Evolutionary conservation across 2,888 invertebrate genomes (phyloP).

Genomic region (Lasioglossum figueresi): DNA sequence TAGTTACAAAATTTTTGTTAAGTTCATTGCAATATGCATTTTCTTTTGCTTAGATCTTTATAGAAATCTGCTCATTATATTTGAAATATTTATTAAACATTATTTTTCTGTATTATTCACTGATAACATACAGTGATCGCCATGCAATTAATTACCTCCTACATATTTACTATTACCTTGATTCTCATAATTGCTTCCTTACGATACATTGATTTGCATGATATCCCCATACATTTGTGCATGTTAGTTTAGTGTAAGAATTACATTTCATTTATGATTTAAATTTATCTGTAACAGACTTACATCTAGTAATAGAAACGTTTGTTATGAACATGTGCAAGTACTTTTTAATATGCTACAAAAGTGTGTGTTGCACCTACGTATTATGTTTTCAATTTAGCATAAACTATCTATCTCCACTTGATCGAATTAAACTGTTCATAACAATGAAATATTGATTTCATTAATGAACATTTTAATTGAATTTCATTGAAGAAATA

Average conservation of each 20-base stretch:
- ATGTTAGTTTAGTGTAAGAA: conserved; percentile 1
- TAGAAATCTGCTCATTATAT: conserved; percentile 37
- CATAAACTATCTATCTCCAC: conserved; percentile 65
- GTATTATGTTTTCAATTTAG: conserved; percentile 41
- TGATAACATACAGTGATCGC: not conserved
- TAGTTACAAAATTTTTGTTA: conserved; percentile 36
- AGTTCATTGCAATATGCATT: conserved; percentile 31
- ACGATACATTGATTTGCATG: conserved; percentile 31
- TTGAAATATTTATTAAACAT: conserved; percentile 8
- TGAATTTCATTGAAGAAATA: not conserved
- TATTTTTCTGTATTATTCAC: conserved; percentile 14
- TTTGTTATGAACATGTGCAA: conserved; percentile 14
- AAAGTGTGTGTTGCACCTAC: conserved; percentile 26
- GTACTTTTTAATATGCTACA: not conserved
- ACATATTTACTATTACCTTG: conserved; percentile 20
- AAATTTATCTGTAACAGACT: conserved; percentile 3
- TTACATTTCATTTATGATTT: not conserved
- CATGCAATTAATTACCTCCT: conserved; percentile 21
- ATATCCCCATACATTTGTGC: not conserved
- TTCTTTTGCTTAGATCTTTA: conserved; percentile 37
- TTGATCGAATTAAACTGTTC: conserved; percentile 15
- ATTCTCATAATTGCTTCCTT: conserved; percentile 12
- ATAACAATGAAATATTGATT: not conserved
- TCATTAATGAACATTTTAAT: not conserved
- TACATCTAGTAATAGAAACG: conserved; percentile 13